Percentiles rank a stretch among this genome's conserved stretches.
Conservation (phyloP, 2,888 invertebrate species). For the Odontocolon sp. region DNA sequence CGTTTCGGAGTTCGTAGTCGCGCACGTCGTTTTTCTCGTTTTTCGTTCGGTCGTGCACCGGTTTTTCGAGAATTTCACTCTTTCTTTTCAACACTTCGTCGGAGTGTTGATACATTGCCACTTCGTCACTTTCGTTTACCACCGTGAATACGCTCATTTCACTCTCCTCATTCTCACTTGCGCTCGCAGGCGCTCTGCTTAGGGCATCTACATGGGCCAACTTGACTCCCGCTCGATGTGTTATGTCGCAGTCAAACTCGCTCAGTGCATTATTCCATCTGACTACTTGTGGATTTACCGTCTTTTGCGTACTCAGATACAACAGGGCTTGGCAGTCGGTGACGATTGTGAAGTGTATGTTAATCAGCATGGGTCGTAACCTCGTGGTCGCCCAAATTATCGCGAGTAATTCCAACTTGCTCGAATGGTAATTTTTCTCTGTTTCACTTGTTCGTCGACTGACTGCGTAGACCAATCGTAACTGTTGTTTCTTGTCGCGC, state of each 20-base stretch:
- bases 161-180: neutral
- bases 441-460: slow-evolving; percentile 62
- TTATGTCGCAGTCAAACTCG: slow-evolving; percentile 56
- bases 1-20: neutral
- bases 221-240: slow-evolving; percentile 54
- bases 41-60: neutral
- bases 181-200: slow-evolving; percentile 53
- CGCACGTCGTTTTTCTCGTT: neutral
- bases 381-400: neutral
- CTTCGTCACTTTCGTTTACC: neutral
- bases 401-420: slow-evolving; percentile 47
- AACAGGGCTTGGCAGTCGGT: neutral
- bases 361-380: neutral
- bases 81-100: slow-evolving; percentile 2
- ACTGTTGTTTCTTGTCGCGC: slow-evolving; percentile 37
- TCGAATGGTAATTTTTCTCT: slow-evolving; percentile 64
- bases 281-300: neutral
- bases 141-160: neutral
- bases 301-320: slow-evolving; percentile 1
- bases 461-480: slow-evolving; percentile 62
- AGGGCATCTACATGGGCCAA: slow-evolving; percentile 60
- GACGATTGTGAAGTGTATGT: neutral
- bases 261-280: neutral
- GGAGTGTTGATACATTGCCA: neutral
- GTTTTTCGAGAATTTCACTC: neutral